Conservation (phyloP, 2,797 vertebrate genomes). For the Tenualosa thibaudeaui region DNA sequence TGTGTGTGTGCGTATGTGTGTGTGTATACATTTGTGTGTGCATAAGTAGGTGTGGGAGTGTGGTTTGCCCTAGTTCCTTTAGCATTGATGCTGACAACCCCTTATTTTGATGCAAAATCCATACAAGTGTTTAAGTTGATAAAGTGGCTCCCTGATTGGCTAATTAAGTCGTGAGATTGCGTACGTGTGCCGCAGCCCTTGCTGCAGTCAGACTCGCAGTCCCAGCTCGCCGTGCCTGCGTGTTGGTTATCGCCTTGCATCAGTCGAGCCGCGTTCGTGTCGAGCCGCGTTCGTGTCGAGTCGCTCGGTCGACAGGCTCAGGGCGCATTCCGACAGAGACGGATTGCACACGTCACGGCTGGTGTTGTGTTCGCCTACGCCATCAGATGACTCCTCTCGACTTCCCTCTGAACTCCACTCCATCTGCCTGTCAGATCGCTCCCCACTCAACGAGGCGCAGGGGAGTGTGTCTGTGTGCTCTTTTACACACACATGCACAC, state of each 20-base stretch:
- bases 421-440: not conserved
- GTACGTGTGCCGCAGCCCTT: not conserved
- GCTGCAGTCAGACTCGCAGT: too few species aligned
- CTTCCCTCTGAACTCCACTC: slow-evolving; percentile 4
- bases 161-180: not conserved
- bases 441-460: too few species aligned
- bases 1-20: not conserved
- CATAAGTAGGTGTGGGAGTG: not conserved
- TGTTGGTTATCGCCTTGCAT: not conserved
- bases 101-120: not conserved
- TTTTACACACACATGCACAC: too few species aligned
- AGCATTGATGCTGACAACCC: not conserved
- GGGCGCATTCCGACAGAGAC: not conserved
- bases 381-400: slow-evolving; percentile 3
- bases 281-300: too few species aligned
- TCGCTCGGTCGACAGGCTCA: not conserved
- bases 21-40: not conserved
- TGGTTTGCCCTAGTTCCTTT: not conserved
- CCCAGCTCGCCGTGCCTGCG: not conserved
- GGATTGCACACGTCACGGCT: not conserved
- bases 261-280: not conserved
- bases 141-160: not conserved
- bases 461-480: not conserved
- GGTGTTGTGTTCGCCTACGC: not conserved
- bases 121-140: not conserved